Evolutionary conservation across 1,140 invertebrate genomes (phyloP).

Genomic region (Hirudo medicinalis): DNA sequence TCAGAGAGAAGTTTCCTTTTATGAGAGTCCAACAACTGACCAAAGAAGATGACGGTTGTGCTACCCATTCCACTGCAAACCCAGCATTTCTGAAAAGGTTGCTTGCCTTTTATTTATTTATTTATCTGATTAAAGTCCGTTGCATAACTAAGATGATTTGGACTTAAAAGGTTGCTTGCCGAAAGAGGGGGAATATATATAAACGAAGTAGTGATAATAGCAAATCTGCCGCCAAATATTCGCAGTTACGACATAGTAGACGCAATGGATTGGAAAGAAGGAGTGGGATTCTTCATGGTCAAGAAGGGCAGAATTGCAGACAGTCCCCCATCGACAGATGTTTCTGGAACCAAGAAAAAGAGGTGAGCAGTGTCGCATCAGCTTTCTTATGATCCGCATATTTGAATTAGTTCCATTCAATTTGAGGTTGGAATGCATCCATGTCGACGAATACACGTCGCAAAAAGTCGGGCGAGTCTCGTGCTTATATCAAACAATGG

Average conservation of each 20-base stretch:
- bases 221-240: slow-evolving; percentile 13
- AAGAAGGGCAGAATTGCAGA: neutral
- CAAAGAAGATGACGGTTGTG: slow-evolving; percentile 4
- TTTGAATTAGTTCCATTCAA: too few relatives aligned
- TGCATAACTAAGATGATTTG: too few relatives aligned
- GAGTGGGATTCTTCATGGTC: neutral
- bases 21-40: slow-evolving; percentile 8
- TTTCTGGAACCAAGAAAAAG: neutral
- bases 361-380: neutral
- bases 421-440: slow-evolving; percentile 6
- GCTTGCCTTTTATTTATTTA: too few relatives aligned
- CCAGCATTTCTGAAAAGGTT: slow-evolving; percentile 8
- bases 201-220: slow-evolving; percentile 18
- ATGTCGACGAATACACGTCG: neutral
- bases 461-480: neutral
- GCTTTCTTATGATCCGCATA: neutral
- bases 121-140: too few relatives aligned
- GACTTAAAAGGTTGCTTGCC: slow-evolving; percentile 5
- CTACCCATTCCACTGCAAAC: neutral
- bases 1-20: slow-evolving; percentile 20
- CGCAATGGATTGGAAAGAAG: slow-evolving; percentile 11
- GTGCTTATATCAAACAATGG: neutral
- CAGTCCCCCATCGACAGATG: too few relatives aligned
- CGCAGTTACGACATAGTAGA: slow-evolving; percentile 14
- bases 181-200: slow-evolving; percentile 21